Evolutionary conservation across 1,140 invertebrate species (phyloP).

Genomic region (Ostrea denselamellosa): DNA sequence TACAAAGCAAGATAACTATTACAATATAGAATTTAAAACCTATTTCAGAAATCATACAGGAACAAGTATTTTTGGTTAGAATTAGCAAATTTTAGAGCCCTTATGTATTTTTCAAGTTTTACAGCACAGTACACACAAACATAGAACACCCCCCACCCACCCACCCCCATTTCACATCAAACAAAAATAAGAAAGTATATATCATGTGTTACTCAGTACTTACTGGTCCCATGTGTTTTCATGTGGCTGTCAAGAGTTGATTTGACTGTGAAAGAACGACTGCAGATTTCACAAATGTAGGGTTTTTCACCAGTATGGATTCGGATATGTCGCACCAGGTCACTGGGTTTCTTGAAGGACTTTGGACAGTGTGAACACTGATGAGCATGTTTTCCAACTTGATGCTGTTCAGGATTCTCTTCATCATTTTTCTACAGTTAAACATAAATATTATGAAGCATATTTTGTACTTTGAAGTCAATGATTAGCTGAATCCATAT

Average conservation of each 20-base stretch:
- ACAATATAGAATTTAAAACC: too few species aligned
- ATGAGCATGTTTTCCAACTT: conserved; percentile 71
- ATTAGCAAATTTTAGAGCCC: too few species aligned
- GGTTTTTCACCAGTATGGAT: conserved; percentile 80
- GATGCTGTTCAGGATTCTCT: not conserved
- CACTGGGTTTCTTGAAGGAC: conserved; percentile 80
- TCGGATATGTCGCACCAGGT: conserved; percentile 78
- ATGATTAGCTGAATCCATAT: too few species aligned
- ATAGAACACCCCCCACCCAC: too few species aligned
- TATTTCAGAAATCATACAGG: too few species aligned
- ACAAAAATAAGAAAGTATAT: not conserved
- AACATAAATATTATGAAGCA: not conserved
- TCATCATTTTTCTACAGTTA: not conserved
- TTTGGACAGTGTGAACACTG: conserved; percentile 82
- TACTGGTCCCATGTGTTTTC: conserved; percentile 77
- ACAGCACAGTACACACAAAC: too few species aligned
- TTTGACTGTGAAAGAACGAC: conserved; percentile 77
- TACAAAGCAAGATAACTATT: too few species aligned
- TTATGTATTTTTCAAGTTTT: too few species aligned
- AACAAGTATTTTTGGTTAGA: too few species aligned
- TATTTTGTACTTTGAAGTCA: too few species aligned
- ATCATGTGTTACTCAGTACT: not conserved
- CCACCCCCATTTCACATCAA: too few species aligned
- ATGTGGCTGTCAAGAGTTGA: conserved; percentile 79
- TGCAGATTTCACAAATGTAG: conserved; percentile 74